These are phyloP conservation scores for Lepidocolaptes lacrymiger DNA, from an alignment of 2,797 vertebrate genomes.

Conservation along the genomic window DNA sequence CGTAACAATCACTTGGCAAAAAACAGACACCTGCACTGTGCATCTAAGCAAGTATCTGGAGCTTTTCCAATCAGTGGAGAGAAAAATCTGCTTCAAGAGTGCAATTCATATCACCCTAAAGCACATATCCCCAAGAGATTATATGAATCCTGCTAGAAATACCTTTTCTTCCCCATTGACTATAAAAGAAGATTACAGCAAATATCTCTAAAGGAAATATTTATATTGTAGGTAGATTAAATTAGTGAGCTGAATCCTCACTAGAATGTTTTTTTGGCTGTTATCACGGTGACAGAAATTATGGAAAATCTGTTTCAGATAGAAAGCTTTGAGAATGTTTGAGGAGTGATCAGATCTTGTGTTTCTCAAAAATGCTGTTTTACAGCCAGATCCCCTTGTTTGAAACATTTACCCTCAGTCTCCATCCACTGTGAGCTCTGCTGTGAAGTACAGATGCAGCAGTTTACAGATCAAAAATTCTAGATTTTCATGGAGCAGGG, in stretches of 20 bases:
- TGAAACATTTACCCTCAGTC: conserved; percentile 30
- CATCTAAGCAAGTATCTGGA: neutral
- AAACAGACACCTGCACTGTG: neutral
- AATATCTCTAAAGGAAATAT: neutral
- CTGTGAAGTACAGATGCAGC: conserved; percentile 30
- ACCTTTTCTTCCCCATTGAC: neutral
- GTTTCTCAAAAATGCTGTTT: neutral
- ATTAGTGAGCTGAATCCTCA: neutral
- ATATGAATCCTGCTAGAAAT: neutral
- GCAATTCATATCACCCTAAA: neutral
- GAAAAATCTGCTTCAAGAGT: neutral
- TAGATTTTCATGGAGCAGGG: neutral
- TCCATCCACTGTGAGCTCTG: conserved; percentile 24
- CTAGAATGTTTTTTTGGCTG: conserved; percentile 5
- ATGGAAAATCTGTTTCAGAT: neutral
- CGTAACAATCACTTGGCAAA: neutral
- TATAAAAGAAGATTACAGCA: neutral
- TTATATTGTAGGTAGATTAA: conserved; percentile 12
- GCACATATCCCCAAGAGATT: neutral
- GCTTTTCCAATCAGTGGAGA: neutral
- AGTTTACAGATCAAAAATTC: conserved; percentile 30
- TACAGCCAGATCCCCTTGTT: conserved; percentile 14
- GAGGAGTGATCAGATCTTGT: neutral
- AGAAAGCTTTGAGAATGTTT: neutral
- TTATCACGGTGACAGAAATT: conserved; percentile 3